Evolutionary conservation across 1,140 invertebrate genomes (phyloP), one percentile per base, ranked within the genome.

Genomic region (Ptiloglossa arizonensis): DNA sequence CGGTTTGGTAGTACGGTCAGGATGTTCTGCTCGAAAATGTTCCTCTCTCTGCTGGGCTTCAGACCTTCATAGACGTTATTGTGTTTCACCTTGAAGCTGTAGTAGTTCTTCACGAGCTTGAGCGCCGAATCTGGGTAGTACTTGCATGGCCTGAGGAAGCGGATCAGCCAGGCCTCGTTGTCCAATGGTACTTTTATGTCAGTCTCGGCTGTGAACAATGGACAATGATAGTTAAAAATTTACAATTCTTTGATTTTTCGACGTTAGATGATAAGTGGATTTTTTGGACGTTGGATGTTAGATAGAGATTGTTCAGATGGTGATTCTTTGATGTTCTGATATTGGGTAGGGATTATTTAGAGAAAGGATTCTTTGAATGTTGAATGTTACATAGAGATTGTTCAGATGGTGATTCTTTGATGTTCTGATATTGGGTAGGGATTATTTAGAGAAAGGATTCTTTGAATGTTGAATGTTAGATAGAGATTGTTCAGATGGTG

Each of bases 101-200:
- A 97, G 88, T 97, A 97, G 66, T 95, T 94, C 91, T 96, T 95
- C 88, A 97, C 95, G 92, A 97, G 91, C 56, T 95, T 94, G 48
- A 93, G 90, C 0, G 96, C 94, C 80, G 96, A 97, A 74, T 97
- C 95, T 2, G 96, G 96, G 86, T 97, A 97, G 88, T 95, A 97
- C 91, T 97, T 97, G 88, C 95, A 95, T 1, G 96, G 96, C 29
- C 96, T 93, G 19, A 97, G 90, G 84, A 97, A 97, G 59, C 96
- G 93, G 5, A 96, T 93, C 0, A 97, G 90, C 95, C 95, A 97
- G 1, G 94, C 89, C 15, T 96, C 96, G 85, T 95, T 95, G 44
- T 97, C 94, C 15, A 94, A 85, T 1, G 96, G 96, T 54, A 94
- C 93, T n/a, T 92, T 90, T 11, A 97, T 90, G 77, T 96, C 95